phyloP scores from a whole-genome alignment of 35 echinoderm and acorn worm genomes.

The Lytechinus variegatus region DNA sequence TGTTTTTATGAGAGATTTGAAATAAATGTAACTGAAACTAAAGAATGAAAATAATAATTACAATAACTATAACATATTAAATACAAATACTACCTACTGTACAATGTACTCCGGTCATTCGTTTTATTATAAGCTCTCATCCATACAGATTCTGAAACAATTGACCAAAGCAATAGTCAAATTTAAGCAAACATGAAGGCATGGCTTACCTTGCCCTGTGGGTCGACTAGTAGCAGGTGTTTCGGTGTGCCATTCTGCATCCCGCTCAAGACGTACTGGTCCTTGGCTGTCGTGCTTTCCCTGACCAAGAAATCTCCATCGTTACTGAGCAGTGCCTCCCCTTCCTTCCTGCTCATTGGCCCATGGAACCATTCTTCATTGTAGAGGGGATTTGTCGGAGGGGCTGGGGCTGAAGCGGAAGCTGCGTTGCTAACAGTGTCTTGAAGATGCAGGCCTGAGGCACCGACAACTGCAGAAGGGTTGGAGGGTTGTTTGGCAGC shows the following conservation, averaged over 20 bases:
- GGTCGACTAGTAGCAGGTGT: constrained; percentile 93
- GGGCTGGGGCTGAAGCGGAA: background rate
- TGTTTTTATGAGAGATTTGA: too few relatives aligned
- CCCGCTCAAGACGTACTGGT: constrained; percentile 98
- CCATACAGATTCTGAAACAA: too few relatives aligned
- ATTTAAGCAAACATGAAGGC: background rate
- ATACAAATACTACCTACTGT: too few relatives aligned
- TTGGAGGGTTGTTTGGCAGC: constrained; percentile 34
- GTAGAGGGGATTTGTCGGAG: constrained; percentile 50
- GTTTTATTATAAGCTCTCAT: too few relatives aligned
- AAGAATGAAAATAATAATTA: too few relatives aligned
- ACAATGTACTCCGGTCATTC: too few relatives aligned
- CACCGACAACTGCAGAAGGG: background rate
- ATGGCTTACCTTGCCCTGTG: constrained; percentile 88
- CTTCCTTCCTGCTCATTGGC: constrained; percentile 87
- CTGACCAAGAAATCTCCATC: constrained; percentile 97
- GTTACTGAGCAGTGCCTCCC: constrained; percentile 82
- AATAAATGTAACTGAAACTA: too few relatives aligned
- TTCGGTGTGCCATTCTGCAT: constrained; percentile 96
- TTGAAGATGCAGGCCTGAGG: background rate
- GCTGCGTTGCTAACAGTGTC: background rate
- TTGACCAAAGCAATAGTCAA: too few relatives aligned
- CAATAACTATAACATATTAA: too few relatives aligned
- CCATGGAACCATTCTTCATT: constrained; percentile 98
- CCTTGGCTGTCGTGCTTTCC: constrained; percentile 92